Evolutionary conservation across 2,113 vertebrate species (phyloP).

Genomic region (Myocastor coypus): DNA sequence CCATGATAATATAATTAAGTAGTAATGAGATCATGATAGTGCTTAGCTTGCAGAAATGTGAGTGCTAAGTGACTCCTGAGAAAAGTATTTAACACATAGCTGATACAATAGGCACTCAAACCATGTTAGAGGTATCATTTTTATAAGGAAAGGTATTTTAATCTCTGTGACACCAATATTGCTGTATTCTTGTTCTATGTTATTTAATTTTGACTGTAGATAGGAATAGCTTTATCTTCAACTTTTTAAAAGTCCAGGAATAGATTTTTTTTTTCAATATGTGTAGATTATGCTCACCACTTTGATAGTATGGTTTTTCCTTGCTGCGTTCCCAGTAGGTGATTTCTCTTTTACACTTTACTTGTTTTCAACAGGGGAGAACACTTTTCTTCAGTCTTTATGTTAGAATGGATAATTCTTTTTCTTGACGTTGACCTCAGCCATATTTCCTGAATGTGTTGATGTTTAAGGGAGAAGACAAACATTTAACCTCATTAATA

Average conservation of each 20-base stretch:
- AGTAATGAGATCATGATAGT: background rate
- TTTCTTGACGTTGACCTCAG: background rate
- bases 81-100: constrained; percentile 17
- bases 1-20: background rate
- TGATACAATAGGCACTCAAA: background rate
- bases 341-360: constrained; percentile 47
- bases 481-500: constrained; percentile 5
- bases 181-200: background rate
- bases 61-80: background rate
- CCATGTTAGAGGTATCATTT: background rate
- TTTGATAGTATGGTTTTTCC: background rate
- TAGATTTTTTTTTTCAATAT: constrained; percentile 4
- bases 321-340: background rate
- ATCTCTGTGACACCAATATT: background rate
- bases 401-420: background rate
- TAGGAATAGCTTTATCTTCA: background rate
- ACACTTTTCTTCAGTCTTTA: background rate
- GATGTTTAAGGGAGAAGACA: background rate
- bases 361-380: background rate
- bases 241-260: background rate
- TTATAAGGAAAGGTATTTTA: constrained; percentile 5
- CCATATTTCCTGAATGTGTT: background rate
- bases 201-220: background rate
- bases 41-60: background rate
- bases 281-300: background rate